Base-by-base conservation (phyloP, 2,888 invertebrate genomes). In the Drosophila dives region DNA sequence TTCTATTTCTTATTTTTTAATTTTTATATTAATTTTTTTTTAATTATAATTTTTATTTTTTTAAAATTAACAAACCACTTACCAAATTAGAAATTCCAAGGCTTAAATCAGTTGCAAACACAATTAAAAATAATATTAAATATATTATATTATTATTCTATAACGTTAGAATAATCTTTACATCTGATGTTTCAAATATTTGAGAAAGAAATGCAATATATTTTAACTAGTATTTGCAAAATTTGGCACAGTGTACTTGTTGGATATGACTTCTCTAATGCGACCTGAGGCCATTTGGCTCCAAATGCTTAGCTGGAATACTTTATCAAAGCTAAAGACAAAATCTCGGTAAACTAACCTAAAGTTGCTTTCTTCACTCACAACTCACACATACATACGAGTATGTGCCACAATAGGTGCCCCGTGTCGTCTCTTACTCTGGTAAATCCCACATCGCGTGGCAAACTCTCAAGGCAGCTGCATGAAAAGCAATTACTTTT, bases 401-500 rank as follows among this genome's bases (percentile, higher is more conserved):
- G n/a, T n/a, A n/a, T 23, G 12, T 48, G 32, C 29, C 20, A 29
- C 33, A 34, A n/a, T 15, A 32, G 12, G 23, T 42, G 38, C 23
- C 33, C 33, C 6, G 10, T 49, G 23, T 20, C 50, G 10, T 49
- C 26, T 20, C 50, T 15, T 5, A n/a, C 6, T 36, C 4, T 23
- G 15, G 11, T 26, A n/a, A n/a, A 4, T 34, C 29, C 33, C 29
- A n/a, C 32, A 3, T 34, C 45, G 62, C 54, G 34, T 36, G 33
- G 75, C 63, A 61, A 63, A 29, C 64, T 65, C 80, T 60, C 59
- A 77, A 77, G 66, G 65, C 73, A 72, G 64, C 56, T 72, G 65
- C 54, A 63, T 79, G 71, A 79, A 85, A 84, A 84, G 85, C 85
- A 86, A 86, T 86, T 86, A 86, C 89, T 85, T 89, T 88, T 85